These are phyloP conservation scores for Cricetomys ansorgei DNA, from an alignment of 2,113 vertebrate genomes.

Conservation along the genomic window DNA sequence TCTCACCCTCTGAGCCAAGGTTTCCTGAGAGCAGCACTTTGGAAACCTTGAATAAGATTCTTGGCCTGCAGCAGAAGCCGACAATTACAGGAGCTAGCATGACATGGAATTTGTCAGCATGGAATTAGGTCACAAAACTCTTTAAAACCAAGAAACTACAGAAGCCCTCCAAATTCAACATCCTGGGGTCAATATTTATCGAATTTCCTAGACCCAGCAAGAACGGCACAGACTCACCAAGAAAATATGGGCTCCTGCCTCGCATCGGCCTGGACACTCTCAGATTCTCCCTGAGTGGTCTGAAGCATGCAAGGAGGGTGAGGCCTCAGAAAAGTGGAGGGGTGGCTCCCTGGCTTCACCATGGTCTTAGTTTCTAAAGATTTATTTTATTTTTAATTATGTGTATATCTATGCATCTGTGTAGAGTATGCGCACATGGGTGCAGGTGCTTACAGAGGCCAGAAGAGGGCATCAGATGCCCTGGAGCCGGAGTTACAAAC, in stretches of 20 bases:
- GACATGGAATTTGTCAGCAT: constrained; percentile 48
- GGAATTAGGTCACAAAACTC: constrained; percentile 77
- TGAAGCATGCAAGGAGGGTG: neutral
- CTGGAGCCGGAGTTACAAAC: neutral
- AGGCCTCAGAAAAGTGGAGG: too few relatives aligned
- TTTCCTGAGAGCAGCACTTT: neutral
- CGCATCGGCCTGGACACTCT: neutral
- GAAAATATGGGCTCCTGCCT: neutral
- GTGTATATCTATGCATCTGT: neutral
- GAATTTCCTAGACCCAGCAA: neutral
- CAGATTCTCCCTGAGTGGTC: neutral
- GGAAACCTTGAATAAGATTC: constrained; percentile 64
- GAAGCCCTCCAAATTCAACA: constrained; percentile 29
- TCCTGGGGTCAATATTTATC: neutral
- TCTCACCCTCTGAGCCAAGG: neutral
- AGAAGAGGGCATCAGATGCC: neutral
- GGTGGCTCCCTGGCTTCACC: neutral
- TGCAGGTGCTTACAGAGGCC: neutral
- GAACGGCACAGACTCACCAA: neutral
- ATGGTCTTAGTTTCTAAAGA: neutral
- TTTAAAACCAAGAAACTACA: constrained; percentile 53
- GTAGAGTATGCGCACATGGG: neutral
- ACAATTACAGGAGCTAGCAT: neutral
- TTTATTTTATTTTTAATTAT: neutral
- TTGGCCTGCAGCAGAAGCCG: constrained; percentile 26